Evolutionary conservation across 2,113 vertebrate genomes (phyloP).

Genomic region (Rhineura floridana): DNA sequence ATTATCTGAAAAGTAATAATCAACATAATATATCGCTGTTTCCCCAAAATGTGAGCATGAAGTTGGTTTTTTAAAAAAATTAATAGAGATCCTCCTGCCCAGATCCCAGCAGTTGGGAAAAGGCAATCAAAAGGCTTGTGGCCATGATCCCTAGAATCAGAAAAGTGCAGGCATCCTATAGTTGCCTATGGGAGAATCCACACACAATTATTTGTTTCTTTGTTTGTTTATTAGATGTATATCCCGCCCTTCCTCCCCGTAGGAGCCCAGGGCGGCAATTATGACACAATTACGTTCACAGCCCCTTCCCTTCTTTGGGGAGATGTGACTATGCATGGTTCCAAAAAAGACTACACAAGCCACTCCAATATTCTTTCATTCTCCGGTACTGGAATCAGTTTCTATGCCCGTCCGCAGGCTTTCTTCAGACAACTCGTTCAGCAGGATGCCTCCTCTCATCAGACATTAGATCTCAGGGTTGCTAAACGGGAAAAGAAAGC

Average conservation of each 20-base stretch:
- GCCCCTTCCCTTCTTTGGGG: not conserved
- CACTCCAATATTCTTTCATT: rapidly evolving
- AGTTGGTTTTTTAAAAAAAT: constrained; percentile 45
- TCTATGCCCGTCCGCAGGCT: not conserved
- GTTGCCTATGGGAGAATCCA: not conserved
- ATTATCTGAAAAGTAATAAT: constrained; percentile 59
- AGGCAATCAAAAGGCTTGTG: not conserved
- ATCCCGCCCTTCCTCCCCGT: no score
- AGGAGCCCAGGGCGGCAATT: no score
- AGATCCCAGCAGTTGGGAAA: rapidly evolving
- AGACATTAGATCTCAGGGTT: not conserved
- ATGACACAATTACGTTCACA: no score
- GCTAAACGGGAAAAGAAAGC: constrained; percentile 12
- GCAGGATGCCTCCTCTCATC: rapidly evolving
- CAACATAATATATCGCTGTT: constrained; percentile 60
- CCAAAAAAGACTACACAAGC: constrained; percentile 36
- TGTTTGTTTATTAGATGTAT: no score
- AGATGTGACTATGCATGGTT: constrained; percentile 31
- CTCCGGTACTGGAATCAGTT: not conserved
- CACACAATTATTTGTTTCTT: no score
- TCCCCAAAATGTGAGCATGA: constrained; percentile 49
- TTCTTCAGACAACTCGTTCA: not conserved
- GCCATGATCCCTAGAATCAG: not conserved
- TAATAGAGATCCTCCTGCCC: constrained; percentile 25
- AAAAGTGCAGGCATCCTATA: not conserved